Percentiles rank a stretch among this genome's conserved stretches.
Conservation (phyloP, 2,888 invertebrate species). For the Alviniconcha strummeri region DNA sequence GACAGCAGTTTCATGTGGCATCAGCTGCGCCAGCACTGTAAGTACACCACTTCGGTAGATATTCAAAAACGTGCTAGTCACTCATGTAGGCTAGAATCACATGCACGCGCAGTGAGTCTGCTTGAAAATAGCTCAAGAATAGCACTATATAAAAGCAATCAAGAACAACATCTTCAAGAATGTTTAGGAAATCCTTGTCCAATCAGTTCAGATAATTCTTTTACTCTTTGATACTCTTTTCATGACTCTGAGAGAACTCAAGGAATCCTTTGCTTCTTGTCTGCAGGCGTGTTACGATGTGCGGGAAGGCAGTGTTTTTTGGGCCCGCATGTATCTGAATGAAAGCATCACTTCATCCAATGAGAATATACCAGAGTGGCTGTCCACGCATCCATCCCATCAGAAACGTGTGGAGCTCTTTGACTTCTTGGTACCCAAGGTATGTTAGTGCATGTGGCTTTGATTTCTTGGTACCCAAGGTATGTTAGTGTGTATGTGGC, state of each 20-base stretch:
- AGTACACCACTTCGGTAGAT: too few species aligned
- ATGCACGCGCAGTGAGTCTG: too few species aligned
- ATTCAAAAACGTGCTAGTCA: too few species aligned
- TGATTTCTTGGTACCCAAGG: too few species aligned
- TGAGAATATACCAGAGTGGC: slow-evolving; percentile 72
- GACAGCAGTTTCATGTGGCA: too few species aligned
- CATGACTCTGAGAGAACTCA: background rate
- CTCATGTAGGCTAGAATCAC: too few species aligned
- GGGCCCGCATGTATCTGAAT: slow-evolving; percentile 75
- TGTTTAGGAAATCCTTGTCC: too few species aligned
- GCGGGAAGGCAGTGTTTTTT: slow-evolving; percentile 77
- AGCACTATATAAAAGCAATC: too few species aligned
- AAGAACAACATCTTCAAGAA: too few species aligned
- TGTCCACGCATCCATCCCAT: slow-evolving; percentile 78
- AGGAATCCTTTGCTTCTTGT: background rate
- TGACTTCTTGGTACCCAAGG: slow-evolving; percentile 73
- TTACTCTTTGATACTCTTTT: background rate
- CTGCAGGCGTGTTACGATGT: slow-evolving; percentile 76
- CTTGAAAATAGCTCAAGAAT: too few species aligned
- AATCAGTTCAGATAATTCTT: too few species aligned
- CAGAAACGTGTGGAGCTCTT: slow-evolving; percentile 74
- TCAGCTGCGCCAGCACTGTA: too few species aligned
- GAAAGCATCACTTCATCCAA: slow-evolving; percentile 35
- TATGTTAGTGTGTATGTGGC: background rate
- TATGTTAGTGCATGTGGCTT: slow-evolving; percentile 44